Evolutionary conservation across 1,140 invertebrate species (phyloP).

Genomic region (Papilio polytes): DNA sequence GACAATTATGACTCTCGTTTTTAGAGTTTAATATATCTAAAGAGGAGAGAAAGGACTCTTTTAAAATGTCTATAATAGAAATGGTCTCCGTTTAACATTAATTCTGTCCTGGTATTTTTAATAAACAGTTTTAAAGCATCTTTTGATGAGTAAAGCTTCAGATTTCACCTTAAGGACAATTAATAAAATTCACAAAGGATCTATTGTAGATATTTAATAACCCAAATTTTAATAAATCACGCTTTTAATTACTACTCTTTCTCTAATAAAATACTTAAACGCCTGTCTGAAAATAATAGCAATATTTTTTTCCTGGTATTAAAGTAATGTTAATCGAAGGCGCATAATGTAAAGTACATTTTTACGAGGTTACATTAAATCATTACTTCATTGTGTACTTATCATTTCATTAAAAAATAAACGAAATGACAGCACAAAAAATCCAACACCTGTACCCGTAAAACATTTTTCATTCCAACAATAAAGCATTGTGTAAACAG

Average conservation of each 20-base stretch:
- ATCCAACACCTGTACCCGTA: not conserved
- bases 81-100: no score
- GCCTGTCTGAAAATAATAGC: not conserved
- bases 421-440: conserved; percentile 8
- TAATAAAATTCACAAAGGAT: conserved; percentile 12
- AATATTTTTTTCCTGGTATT: not conserved
- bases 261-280: not conserved
- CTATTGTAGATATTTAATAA: conserved; percentile 2
- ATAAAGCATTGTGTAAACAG: conserved; percentile 24
- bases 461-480: conserved; percentile 26
- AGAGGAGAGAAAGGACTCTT: no score
- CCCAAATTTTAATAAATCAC: conserved; percentile 14
- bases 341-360: not conserved
- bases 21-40: no score
- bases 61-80: no score
- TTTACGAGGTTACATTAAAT: not conserved
- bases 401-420: not conserved
- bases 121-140: no score
- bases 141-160: no score
- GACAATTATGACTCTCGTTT: no score
- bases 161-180: not conserved
- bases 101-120: no score
- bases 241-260: not conserved
- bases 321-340: not conserved
- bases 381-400: not conserved